Evolutionary conservation across 1,140 invertebrate species (phyloP).

Genomic region (Drosophila grimshawi): DNA sequence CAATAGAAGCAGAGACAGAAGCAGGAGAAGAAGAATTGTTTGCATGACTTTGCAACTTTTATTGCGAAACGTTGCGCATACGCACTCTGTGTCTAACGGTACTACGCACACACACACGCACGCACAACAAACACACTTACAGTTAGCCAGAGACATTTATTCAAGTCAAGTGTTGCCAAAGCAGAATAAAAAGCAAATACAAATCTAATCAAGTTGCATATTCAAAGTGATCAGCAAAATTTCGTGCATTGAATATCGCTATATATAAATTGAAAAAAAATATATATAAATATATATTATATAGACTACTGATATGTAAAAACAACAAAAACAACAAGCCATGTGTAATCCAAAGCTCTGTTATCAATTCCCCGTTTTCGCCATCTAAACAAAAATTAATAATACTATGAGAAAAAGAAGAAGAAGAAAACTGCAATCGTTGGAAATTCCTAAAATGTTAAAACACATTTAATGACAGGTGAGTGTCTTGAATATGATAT

Average conservation of each 20-base stretch:
- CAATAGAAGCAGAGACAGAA: neutral
- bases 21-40: too few relatives aligned
- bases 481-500: slow-evolving; percentile 47
- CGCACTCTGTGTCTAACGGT: slow-evolving; percentile 52
- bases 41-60: neutral
- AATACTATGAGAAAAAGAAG: slow-evolving; percentile 3
- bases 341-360: slow-evolving; percentile 48
- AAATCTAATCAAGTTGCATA: neutral
- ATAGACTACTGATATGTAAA: slow-evolving; percentile 35
- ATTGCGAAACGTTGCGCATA: slow-evolving; percentile 54
- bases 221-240: slow-evolving; percentile 34
- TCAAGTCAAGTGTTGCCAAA: slow-evolving; percentile 24
- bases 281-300: slow-evolving; percentile 10
- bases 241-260: neutral
- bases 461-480: slow-evolving; percentile 48
- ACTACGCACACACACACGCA: slow-evolving; percentile 8
- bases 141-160: slow-evolving; percentile 6
- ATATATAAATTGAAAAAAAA: neutral
- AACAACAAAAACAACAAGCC: neutral
- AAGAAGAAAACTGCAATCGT: slow-evolving; percentile 41
- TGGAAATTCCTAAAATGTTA: slow-evolving; percentile 44
- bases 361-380: slow-evolving; percentile 58
- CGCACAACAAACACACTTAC: slow-evolving; percentile 13
- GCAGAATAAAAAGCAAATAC: slow-evolving; percentile 11
- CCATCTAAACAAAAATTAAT: slow-evolving; percentile 29